Evolutionary conservation across 2,113 vertebrate genomes (phyloP).

Genomic region (Copsychus sechellarum): DNA sequence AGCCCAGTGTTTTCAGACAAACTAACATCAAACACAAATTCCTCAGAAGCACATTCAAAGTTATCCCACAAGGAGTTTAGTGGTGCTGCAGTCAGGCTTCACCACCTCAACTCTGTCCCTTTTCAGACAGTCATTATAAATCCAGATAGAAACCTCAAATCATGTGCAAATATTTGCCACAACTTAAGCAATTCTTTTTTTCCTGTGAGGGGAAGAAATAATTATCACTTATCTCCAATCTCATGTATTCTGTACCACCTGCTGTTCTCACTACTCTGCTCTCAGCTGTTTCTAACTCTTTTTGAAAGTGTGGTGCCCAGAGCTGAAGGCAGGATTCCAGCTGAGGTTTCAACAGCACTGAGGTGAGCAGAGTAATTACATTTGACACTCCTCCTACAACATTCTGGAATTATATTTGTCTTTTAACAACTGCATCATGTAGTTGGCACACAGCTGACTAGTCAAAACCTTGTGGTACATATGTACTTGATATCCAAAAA

Average conservation of each 20-base stretch:
- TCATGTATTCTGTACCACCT: not conserved
- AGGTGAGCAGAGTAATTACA: conserved; percentile 18
- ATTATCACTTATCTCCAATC: not conserved
- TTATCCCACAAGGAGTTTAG: not conserved
- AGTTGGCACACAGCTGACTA: not conserved
- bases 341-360: not conserved
- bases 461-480: not conserved
- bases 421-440: not conserved
- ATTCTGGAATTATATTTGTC: not conserved
- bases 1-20: not conserved
- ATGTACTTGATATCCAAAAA: not conserved
- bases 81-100: not conserved
- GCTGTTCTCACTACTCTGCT: not conserved
- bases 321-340: conserved; percentile 14
- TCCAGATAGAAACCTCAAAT: not conserved
- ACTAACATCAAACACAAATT: not conserved
- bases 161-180: not conserved
- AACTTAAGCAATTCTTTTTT: not conserved
- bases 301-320: not conserved
- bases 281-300: not conserved
- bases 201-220: not conserved
- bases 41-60: not conserved
- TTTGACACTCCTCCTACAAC: not conserved
- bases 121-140: not conserved
- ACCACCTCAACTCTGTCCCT: not conserved